Evolutionary conservation across 2,888 invertebrate species (phyloP).

Genomic region (Neoitamus cyanurus): DNA sequence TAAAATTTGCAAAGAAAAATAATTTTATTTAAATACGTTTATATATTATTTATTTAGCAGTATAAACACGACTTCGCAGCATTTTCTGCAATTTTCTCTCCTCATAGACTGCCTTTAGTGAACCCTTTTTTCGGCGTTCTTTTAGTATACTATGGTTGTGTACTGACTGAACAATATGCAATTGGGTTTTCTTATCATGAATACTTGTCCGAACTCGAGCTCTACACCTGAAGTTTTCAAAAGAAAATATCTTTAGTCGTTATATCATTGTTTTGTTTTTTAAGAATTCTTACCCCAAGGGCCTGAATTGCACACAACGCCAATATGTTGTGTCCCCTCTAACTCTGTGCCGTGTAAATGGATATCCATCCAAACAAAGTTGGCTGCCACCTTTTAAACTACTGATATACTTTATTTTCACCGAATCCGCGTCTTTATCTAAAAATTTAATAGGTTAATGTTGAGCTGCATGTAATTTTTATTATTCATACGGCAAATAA

Average conservation of each 20-base stretch:
- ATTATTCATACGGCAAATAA: neutral
- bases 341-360: slow-evolving; percentile 60
- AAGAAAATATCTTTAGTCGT: neutral
- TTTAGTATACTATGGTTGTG: slow-evolving; percentile 60
- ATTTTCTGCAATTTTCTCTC: slow-evolving; percentile 54
- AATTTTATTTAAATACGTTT: neutral
- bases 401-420: slow-evolving; percentile 55
- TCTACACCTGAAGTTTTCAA: slow-evolving; percentile 56
- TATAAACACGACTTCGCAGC: neutral
- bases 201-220: slow-evolving; percentile 59
- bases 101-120: slow-evolving; percentile 59
- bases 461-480: neutral
- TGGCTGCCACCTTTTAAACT: slow-evolving; percentile 61
- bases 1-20: neutral
- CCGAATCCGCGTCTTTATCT: neutral
- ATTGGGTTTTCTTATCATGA: slow-evolving; percentile 55
- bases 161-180: slow-evolving; percentile 58
- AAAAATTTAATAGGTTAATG: slow-evolving; percentile 30
- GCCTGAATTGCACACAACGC: slow-evolving; percentile 62
- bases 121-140: slow-evolving; percentile 60
- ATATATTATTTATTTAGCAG: neutral
- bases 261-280: neutral
- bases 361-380: slow-evolving; percentile 60
- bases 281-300: slow-evolving; percentile 57
- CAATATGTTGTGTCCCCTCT: slow-evolving; percentile 61